Evolutionary conservation across 1,140 invertebrate species (phyloP), one percentile per base, ranked within the genome.

Genomic region (Amyelois transitella): DNA sequence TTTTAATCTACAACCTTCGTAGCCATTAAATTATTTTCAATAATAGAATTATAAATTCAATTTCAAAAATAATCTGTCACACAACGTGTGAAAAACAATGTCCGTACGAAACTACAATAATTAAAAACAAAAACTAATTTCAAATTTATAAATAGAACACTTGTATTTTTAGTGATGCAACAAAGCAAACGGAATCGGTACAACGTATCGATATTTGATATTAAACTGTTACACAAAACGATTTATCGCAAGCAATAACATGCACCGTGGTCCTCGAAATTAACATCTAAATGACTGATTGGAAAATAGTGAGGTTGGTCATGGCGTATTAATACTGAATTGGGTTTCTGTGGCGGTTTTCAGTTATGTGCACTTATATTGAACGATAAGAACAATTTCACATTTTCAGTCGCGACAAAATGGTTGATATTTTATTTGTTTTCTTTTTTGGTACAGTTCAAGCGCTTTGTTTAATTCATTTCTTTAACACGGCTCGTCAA

Each of bases 281-380:
- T 79, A 87, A 82, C 81, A 77, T 73, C 73, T 75, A 78, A 81
- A 81, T 79, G 81, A 78, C 66, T 76, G 74, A 81, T 82, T 83
- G 80, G 76, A 77, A 81, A 75, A 75, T 72, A 64, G 67, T 60
- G 60, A 64, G 69, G 72, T 66, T 73, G 60, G 84, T 79, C 79
- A 87, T 76, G 84, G 64, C 72, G 64, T 84, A 84, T 87, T 85
- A 85, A 87, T 66, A 72, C 43, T 72, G 77, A 85, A 85, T 87
- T 85, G 77, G 82, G 79, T 86, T 83, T 84, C 58, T 83, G 73
- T 69, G 73, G 66, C 81, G 68, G 43, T 68, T 72, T 71, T 72
- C 70, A 67, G 32, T 38, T 38, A 38, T 38, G 66, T 66, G 51
- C 62, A 56, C 49, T 64, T 61, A 67, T 68, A 53, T 63, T 56